Percentiles rank a stretch among this genome's conserved stretches.
phyloP scores from a whole-genome alignment of 1,140 invertebrate genomes.

The Theocolax elegans region DNA sequence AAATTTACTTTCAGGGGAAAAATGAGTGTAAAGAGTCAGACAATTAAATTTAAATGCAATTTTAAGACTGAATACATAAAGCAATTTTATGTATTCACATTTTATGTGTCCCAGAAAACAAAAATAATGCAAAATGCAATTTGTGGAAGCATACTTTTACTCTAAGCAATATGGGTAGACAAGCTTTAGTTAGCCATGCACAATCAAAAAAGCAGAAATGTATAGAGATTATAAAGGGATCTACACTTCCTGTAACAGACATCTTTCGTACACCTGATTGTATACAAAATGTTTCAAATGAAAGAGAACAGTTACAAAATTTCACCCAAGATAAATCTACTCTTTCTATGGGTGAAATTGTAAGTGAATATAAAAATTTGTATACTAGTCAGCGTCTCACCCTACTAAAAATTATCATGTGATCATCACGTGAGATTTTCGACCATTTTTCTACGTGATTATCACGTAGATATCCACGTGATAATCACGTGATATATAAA shows the following conservation, averaged over 20 bases:
- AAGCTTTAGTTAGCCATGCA: neutral
- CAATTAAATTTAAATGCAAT: too few relatives aligned
- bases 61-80: too few relatives aligned
- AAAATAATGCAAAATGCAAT: neutral
- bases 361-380: neutral
- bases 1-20: too few relatives aligned
- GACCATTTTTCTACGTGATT: too few relatives aligned
- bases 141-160: neutral
- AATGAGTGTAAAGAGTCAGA: too few relatives aligned
- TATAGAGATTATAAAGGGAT: neutral
- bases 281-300: too few relatives aligned
- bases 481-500: too few relatives aligned
- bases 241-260: neutral
- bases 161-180: neutral
- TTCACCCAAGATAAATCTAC: too few relatives aligned
- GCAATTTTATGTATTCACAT: too few relatives aligned
- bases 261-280: too few relatives aligned
- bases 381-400: neutral
- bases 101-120: neutral
- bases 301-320: neutral
- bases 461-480: too few relatives aligned
- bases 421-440: too few relatives aligned
- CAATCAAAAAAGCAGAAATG: neutral
- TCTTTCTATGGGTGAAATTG: neutral
- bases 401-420: neutral